These are phyloP conservation scores for Periophthalmus magnuspinnatus DNA, from an alignment of 2,797 vertebrate species.

Conservation along the genomic window DNA sequence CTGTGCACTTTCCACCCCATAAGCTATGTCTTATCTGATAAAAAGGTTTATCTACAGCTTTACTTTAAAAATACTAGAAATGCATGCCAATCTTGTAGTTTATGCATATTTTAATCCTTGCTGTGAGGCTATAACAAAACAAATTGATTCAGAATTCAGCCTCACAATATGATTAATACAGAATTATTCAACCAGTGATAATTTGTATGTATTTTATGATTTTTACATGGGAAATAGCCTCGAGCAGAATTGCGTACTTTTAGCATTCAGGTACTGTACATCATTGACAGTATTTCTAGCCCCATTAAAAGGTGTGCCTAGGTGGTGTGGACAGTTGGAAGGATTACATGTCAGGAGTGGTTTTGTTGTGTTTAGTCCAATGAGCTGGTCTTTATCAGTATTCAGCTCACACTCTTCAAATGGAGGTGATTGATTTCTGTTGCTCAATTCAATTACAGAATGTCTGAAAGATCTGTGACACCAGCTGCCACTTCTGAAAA, in stretches of 20 bases:
- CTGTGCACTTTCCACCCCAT: background rate
- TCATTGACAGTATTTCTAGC: background rate
- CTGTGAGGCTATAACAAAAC: background rate
- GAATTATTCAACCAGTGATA: background rate
- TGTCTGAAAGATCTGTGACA: background rate
- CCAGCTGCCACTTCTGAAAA: constrained; percentile 11
- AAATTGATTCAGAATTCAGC: background rate
- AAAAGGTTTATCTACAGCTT: background rate
- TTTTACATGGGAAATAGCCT: background rate
- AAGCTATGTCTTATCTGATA: background rate
- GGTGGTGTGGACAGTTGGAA: background rate
- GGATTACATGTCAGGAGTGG: background rate
- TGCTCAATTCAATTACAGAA: constrained; percentile 9
- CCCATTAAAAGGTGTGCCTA: background rate
- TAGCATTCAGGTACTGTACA: background rate
- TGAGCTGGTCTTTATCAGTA: background rate
- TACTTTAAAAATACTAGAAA: background rate
- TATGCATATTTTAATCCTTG: background rate
- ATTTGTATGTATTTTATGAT: background rate
- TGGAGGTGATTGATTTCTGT: constrained; percentile 24
- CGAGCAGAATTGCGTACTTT: background rate
- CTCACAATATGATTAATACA: background rate
- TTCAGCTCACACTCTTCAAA: constrained; percentile 9
- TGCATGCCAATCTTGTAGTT: no score
- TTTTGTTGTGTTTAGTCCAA: background rate